Evolutionary conservation across 2,113 vertebrate genomes (phyloP).

Genomic region (Harpagus bidentatus): DNA sequence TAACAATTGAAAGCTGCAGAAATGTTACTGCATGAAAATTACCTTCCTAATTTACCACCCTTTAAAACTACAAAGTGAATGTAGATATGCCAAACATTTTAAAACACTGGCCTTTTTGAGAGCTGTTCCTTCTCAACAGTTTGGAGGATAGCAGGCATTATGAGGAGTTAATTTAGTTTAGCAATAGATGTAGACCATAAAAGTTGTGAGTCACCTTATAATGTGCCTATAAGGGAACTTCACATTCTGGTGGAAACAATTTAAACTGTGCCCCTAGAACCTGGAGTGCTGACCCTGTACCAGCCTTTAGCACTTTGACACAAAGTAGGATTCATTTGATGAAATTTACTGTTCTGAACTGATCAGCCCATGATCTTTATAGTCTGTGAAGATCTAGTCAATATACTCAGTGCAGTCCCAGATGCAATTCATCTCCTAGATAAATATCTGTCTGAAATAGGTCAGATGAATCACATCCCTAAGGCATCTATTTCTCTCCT

Average conservation of each 20-base stretch:
- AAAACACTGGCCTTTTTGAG: neutral
- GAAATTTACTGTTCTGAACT: neutral
- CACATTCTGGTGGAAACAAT: neutral
- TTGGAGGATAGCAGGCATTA: neutral
- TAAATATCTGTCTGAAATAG: constrained; percentile 33
- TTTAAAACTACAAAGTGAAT: neutral
- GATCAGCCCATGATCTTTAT: neutral
- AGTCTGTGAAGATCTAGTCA: neutral
- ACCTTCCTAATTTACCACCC: neutral
- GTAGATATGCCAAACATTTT: neutral
- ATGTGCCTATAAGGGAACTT: neutral
- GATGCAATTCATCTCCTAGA: constrained; percentile 4
- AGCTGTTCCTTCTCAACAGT: neutral
- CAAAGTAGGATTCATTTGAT: neutral
- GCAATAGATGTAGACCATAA: neutral
- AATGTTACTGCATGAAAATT: neutral
- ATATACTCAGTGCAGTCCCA: neutral
- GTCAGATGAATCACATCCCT: constrained; percentile 19
- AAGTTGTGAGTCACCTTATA: neutral
- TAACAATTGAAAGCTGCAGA: neutral
- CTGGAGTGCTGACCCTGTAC: neutral
- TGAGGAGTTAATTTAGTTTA: neutral
- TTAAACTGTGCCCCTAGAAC: neutral
- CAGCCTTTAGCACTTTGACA: neutral
- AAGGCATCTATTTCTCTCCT: neutral